Evolutionary conservation across 2,888 invertebrate species (phyloP), one percentile per base, ranked within the genome.

Genomic region (Patella caerulea): DNA sequence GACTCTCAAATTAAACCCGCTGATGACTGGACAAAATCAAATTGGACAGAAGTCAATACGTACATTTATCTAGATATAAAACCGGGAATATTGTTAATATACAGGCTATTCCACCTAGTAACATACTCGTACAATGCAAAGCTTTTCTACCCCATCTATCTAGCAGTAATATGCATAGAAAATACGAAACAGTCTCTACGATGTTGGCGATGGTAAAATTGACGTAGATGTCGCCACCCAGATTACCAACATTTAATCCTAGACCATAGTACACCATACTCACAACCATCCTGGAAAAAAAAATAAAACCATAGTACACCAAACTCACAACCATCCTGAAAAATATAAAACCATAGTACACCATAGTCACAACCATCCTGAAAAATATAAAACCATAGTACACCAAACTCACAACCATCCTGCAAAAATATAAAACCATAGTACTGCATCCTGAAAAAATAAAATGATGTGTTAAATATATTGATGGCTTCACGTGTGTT

Each of bases 51-150:
- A 45, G 0, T 7, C 9, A 45, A 45, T 45, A 45, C 45, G 9
- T 45, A 87, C 88, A 82, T 71, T 84, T 75, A 2, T 82, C 83
- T 0, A 83, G 86, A 74, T 82, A 86, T 12, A 84, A 78, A 29
- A 86, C 85, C 0, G 87, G 85, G 73, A 88, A 87, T 24, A 95
- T 94, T 0, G 96, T 96, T 3, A 94, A 90, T 65, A 96, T 94
- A 78, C 88, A 89, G 9, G 86, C 85, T 11, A 87, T 74, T 19
- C 87, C 88, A 0, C 87, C 88, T 11, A 84, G 45, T 19, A 87
- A 74, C 87, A 87, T 87, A 17, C 80, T 78, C 3, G 73, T 74
- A 75, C 83, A 84, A 54, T 87, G 86, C 5, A 86, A 82, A 45
- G 81, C 79, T 74, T 86, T 87, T 45, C 88, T 78, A 7, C 88